Evolutionary conservation across 2,113 vertebrate genomes (phyloP), one percentile per base, ranked within the genome.

Genomic region (Shinisaurus crocodilurus): DNA sequence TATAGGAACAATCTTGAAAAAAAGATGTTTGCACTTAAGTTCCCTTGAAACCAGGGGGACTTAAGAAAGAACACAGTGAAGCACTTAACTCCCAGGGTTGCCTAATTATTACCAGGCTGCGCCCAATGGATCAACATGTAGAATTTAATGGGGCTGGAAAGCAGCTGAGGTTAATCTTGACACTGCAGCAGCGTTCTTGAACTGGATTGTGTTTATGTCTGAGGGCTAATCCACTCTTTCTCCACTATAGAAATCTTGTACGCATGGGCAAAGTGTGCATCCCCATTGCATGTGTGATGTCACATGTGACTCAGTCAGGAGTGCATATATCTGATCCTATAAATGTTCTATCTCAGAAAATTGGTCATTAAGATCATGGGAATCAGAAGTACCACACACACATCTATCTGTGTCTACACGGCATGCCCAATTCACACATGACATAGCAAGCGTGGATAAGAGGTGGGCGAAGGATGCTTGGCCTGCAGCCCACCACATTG

Each of bases 1-100:
- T 72, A 91, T 89, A 57, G 67, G 10, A 90, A 25, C 82, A 60
- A 63, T 34, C 32, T 86, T 15, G 89, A 32, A 85, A 63, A 48
- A 85, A 79, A 34, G 54, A 23, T 37, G 60, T 63, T 85, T 79
- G 60, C 16, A 40, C 25, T 76, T 85, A 84, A 6, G 50, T 84
- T 77, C 34, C n/a, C 16, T 79, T 40, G 32, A 90, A 85, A 67
- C 25, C 74, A 79, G 8, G 54, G 45, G 16, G n/a, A 54, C 25
- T 67, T 69, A 69, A 70, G 43, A 37, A 60, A 90, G 74, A 50
- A 65, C 43, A 77, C 6, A 69, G 74, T 77, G 60, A 77, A 85
- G 23, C 43, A 50, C 60, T 77, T 77, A 40, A 69, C 4, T 50
- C 12, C 15, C 43, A 85, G 74, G 8, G 25, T 69, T 79, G 43